Evolutionary conservation across 1,140 invertebrate species (phyloP), one percentile per base, ranked within the genome.

Genomic region (Heliconius melpomene): DNA sequence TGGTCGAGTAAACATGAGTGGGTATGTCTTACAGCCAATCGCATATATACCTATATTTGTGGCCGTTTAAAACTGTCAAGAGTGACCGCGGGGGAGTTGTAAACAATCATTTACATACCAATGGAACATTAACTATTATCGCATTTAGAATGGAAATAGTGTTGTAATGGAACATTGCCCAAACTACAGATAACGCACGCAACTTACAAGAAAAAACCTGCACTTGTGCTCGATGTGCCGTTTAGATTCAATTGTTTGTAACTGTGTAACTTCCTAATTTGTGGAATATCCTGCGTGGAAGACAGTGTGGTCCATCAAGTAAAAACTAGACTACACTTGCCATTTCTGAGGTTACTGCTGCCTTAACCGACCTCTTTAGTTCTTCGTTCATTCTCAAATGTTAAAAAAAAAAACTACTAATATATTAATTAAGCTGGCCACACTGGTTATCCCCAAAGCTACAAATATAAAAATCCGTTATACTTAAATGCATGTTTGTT

Each of bases 71-170:
- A 77, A 71, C 36, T 77, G 75, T 77, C 75, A 71, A 46, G 75
- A 76, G 36, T 77, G 75, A 71, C 75, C 75, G 75, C 75, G 36
- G 74, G 54, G 54, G 75, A 75, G 74, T 79, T 79, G 74, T 76
- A 77, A 79, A 79, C 81, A 77, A 79, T 75, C 72, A 72, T 81
- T 78, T 75, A 77, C 60, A 40, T 77, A 50, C 23, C 40, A 23
- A 71, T 40, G 60, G 38, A 77, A 77, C 75, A 70, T 77, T 70
- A 77, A 71, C 75, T 26, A 77, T 46, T 75, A 75, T 75, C 52
- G 74, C 60, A 40, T 77, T 77, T 66, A 77, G 60, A 75, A 75
- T 75, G 52, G 36, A 29, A 36, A 75, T 32, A 75, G 18, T 57
- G 52, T 75, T 57, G 29, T 36, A 76, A 76, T 80, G 79, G 74